Evolutionary conservation across 2,888 invertebrate species (phyloP).

Genomic region (Augochlorella aurata): DNA sequence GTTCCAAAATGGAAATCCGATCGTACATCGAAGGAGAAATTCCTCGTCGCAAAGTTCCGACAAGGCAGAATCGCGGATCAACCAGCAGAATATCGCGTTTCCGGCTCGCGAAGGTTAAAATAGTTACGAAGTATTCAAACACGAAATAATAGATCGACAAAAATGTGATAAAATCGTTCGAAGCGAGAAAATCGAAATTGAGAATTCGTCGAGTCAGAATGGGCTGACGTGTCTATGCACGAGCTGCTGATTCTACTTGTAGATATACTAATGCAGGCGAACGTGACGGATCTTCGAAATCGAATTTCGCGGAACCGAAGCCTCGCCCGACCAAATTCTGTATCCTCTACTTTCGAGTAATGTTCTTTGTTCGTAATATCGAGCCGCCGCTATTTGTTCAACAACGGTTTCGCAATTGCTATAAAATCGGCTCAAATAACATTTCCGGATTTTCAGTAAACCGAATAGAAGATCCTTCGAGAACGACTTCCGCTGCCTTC

Average conservation of each 20-base stretch:
- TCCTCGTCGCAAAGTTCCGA: background rate
- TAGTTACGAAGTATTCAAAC: background rate
- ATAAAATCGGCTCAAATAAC: background rate
- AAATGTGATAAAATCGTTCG: background rate
- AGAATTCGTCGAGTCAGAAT: constrained; percentile 1
- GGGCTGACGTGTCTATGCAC: background rate
- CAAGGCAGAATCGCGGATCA: no score
- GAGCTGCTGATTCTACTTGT: background rate
- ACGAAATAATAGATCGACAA: background rate
- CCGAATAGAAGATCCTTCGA: background rate
- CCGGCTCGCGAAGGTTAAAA: no score
- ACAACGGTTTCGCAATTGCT: background rate
- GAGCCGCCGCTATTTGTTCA: background rate
- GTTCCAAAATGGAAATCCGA: background rate
- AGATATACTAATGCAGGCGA: background rate
- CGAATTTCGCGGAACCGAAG: background rate
- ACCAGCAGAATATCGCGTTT: no score
- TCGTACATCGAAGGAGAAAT: background rate
- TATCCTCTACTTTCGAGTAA: background rate
- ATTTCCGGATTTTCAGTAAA: background rate
- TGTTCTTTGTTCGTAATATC: background rate
- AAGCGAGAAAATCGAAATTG: background rate
- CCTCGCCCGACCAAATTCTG: background rate
- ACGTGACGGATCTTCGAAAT: background rate
- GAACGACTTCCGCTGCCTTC: background rate